Base-by-base conservation (phyloP, 2,113 vertebrate species). In the Illadopsis cleaveri region DNA sequence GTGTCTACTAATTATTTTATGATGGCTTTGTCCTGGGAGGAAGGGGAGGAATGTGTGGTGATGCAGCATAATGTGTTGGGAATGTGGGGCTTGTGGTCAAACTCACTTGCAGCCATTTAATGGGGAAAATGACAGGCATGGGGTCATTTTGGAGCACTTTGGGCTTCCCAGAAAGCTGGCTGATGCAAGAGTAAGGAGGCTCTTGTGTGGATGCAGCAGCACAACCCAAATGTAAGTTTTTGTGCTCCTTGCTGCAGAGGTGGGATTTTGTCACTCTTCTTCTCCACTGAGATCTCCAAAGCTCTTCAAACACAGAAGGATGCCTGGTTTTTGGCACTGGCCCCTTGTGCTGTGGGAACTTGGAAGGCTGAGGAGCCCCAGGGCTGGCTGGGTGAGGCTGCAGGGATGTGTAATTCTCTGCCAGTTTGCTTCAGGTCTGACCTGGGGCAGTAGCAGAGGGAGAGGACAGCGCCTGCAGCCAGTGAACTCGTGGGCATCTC, bases 1-100 rank as follows among this genome's bases (percentile, higher is more conserved):
- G 71, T 65, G 75, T 25, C 58, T 62, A 56, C 27, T 95, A 83
- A 90, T 89, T 92, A 38, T 45, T 93, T 92, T 86, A 44, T 53
- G 88, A 66, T 64, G 79, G 66, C 20, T 88, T 54, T 33, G n/a
- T 64, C 18, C 6, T 7, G 11, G 71, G 47, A 90, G 65, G 84
- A 62, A 25, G 44, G 75, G 71, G 70, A 68, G 60, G 75, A 50
- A 12, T 54, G 10, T 19, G 44, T 58, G 71, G 44, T 77, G 79
- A 56, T 62, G 88, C 69, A 42, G 38, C 0, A 1, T 23, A 6
- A 44, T 2, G 17, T 10, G 24, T 5, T 65, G 15, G 40, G n/a
- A 69, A 61, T 0, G 9, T 12, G 44, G 58, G 30, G 53, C 19
- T 89, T 75, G 53, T 90, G 60, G 28, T 95, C 35, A 33, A 37